Conservation (phyloP, 64 coral and sea anemone species). For the Orbicella faveolata region DNA sequence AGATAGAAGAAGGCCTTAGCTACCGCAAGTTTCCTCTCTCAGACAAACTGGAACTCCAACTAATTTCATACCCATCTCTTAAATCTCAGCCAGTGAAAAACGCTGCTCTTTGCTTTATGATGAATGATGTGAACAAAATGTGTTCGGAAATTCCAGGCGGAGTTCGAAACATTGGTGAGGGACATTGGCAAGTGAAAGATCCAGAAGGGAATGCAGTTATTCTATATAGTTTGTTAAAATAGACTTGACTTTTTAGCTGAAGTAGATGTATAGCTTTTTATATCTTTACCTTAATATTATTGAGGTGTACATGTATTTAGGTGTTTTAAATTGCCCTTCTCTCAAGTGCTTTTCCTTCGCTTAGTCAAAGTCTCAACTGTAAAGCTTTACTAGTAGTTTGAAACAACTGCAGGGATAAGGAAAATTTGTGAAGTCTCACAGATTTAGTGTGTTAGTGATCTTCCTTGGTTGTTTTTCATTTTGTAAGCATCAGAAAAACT, state of each 20-base stretch:
- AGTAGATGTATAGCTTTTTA: neutral
- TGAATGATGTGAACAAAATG: constrained; percentile 74
- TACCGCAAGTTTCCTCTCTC: constrained; percentile 82
- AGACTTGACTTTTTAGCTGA: neutral
- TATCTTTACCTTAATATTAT: neutral
- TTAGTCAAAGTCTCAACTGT: too few species aligned
- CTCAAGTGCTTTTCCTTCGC: neutral
- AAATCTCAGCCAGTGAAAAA: constrained; percentile 51
- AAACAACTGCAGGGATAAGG: too few species aligned
- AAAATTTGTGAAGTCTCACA: too few species aligned
- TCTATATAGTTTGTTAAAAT: constrained; percentile 70
- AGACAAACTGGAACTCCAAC: constrained; percentile 77
- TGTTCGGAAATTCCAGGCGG: constrained; percentile 85
- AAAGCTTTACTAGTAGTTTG: too few species aligned
- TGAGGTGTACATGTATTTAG: neutral
- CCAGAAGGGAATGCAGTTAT: constrained; percentile 77
- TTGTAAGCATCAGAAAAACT: too few species aligned
- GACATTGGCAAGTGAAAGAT: constrained; percentile 84
- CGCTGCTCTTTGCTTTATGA: constrained; percentile 78
- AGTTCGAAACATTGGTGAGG: constrained; percentile 73
- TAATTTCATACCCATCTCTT: constrained; percentile 71
- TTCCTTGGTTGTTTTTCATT: too few species aligned
- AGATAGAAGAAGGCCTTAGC: constrained; percentile 81
- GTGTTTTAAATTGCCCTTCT: neutral
- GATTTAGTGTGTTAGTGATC: too few species aligned